Conservation (phyloP, 1,140 invertebrate species). For the Atopsyche davidsoni region DNA sequence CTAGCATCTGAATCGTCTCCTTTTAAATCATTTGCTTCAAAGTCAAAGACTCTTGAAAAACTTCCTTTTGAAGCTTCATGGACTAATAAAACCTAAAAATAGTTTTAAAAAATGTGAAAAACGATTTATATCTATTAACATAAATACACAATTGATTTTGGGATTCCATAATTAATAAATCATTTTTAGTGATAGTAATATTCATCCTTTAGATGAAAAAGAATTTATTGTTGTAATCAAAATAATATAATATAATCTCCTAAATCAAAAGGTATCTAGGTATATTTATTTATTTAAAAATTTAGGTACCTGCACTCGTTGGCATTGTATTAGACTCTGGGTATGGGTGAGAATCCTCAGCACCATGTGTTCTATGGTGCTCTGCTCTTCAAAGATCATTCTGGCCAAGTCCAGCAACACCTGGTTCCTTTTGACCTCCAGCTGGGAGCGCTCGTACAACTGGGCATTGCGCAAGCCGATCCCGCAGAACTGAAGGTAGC, state of each 20-base stretch:
- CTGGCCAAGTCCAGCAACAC: conserved; percentile 87
- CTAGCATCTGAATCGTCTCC: conserved; percentile 69
- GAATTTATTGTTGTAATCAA: no score
- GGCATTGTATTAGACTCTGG: conserved; percentile 88
- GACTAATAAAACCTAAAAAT: conserved; percentile 70
- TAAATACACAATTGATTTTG: neutral
- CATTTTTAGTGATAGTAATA: no score
- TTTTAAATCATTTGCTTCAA: conserved; percentile 73
- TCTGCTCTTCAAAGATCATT: conserved; percentile 96
- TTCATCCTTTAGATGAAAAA: no score
- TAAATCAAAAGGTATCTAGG: conserved; percentile 12
- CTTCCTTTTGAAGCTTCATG: conserved; percentile 82
- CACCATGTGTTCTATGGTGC: conserved; percentile 92
- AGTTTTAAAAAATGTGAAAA: neutral
- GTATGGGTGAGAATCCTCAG: conserved; percentile 91
- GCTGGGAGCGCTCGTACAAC: conserved; percentile 86
- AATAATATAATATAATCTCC: neutral
- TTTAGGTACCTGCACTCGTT: conserved; percentile 75
- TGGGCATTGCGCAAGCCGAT: conserved; percentile 92
- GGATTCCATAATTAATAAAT: no score
- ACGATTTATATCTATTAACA: neutral
- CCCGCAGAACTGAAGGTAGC: conserved; percentile 93
- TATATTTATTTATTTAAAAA: conserved; percentile 2
- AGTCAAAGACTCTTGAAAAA: conserved; percentile 88
- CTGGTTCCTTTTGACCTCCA: conserved; percentile 93